These are phyloP conservation scores for Tipula lateralis DNA, from an alignment of 2,888 invertebrate species.

Conservation along the genomic window DNA sequence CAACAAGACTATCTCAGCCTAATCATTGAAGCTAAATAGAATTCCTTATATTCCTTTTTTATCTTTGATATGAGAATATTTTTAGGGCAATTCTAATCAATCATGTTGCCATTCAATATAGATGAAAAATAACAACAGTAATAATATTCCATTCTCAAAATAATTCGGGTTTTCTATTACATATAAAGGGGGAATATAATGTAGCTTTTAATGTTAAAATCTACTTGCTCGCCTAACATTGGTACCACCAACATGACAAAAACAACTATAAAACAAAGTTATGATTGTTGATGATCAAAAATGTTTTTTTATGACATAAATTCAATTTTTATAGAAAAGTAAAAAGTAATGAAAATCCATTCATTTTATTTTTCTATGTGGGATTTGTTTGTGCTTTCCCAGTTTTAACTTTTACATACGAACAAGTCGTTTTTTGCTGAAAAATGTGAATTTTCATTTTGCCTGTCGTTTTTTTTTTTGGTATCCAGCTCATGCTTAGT, in stretches of 20 bases:
- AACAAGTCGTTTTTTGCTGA: neutral
- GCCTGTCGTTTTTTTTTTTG: neutral
- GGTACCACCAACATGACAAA: neutral
- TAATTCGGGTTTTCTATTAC: neutral
- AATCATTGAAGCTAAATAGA: too few relatives aligned
- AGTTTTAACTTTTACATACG: neutral
- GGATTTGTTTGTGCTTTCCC: neutral
- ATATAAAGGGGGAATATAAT: neutral
- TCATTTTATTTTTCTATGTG: neutral
- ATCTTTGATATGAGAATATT: neutral
- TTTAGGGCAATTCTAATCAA: neutral
- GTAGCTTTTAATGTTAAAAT: neutral
- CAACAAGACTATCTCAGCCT: too few relatives aligned
- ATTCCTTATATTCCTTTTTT: neutral
- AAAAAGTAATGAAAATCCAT: neutral
- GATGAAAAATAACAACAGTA: too few relatives aligned
- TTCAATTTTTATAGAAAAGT: slow-evolving; percentile 1
- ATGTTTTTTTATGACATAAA: neutral
- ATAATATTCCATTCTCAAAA: neutral
- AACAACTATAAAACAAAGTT: neutral
- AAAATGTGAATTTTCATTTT: neutral
- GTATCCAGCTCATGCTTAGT: neutral
- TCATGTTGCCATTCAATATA: neutral
- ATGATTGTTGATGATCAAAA: slow-evolving; percentile 15
- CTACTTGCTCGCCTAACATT: neutral